Evolutionary conservation across 2,797 vertebrate species (phyloP).

Genomic region (Heterohyrax brucei): DNA sequence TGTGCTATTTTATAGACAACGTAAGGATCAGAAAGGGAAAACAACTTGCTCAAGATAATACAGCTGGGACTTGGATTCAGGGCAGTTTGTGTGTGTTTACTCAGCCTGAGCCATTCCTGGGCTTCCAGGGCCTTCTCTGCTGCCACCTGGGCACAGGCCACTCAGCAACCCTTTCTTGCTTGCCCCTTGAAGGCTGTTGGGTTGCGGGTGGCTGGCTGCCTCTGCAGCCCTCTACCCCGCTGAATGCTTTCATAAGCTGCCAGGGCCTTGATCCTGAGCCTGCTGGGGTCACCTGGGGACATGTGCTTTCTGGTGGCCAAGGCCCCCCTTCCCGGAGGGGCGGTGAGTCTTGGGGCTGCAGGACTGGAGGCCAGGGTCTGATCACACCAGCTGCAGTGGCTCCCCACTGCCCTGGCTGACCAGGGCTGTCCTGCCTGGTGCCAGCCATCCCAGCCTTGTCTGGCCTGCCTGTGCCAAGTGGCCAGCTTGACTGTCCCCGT

Average conservation of each 20-base stretch:
- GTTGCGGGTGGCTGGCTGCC: neutral
- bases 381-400: neutral
- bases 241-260: neutral
- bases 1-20: neutral
- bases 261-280: neutral
- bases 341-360: too few relatives aligned
- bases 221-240: neutral
- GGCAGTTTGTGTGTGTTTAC: neutral
- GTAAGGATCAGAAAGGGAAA: neutral
- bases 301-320: accelerated
- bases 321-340: neutral
- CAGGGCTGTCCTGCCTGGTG: neutral
- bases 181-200: neutral
- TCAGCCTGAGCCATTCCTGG: neutral
- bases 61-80: neutral
- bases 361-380: neutral
- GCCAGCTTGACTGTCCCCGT: neutral
- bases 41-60: neutral
- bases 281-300: neutral
- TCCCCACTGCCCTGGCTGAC: neutral
- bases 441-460: neutral
- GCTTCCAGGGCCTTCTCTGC: neutral
- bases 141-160: accelerated
- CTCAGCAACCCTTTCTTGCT: neutral
- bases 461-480: neutral